A percentile compares a stretch with the other conserved stretches of the same genome.
Conservation (phyloP, 2,888 invertebrate species). For the Dione juno region DNA sequence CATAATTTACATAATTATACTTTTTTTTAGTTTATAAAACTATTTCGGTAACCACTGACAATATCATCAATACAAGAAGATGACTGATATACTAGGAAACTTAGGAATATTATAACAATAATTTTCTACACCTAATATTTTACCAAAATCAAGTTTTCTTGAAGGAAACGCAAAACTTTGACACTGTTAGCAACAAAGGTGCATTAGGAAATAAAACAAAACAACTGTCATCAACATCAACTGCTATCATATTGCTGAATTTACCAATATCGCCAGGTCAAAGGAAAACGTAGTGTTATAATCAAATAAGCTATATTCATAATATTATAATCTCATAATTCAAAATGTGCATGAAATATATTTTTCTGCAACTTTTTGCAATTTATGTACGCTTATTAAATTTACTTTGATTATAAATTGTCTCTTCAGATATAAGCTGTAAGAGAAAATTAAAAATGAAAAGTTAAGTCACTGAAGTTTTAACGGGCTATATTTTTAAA, state of each 20-base stretch:
- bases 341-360: neutral
- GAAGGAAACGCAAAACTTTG: slow-evolving; percentile 69
- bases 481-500: slow-evolving; percentile 65
- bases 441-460: slow-evolving; percentile 56
- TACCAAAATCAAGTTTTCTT: slow-evolving; percentile 73
- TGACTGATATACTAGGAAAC: no score
- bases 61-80: neutral
- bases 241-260: slow-evolving; percentile 59
- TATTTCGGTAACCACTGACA: neutral
- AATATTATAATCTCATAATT: neutral
- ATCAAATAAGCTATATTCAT: slow-evolving; percentile 4
- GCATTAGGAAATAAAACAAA: slow-evolving; percentile 73
- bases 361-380: no score
- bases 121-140: slow-evolving; percentile 69
- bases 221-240: slow-evolving; percentile 78
- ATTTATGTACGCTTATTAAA: neutral
- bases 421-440: slow-evolving; percentile 25
- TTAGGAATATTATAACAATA: slow-evolving; percentile 38
- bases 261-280: slow-evolving; percentile 21
- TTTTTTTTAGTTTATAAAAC: neutral
- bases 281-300: neutral
- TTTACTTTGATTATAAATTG: slow-evolving; percentile 12
- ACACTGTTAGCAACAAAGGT: slow-evolving; percentile 64
- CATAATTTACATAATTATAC: neutral
- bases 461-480: slow-evolving; percentile 62